phyloP scores from a whole-genome alignment of 92 coral and sea anemone species.

The Umimayanthus chanpuru region DNA sequence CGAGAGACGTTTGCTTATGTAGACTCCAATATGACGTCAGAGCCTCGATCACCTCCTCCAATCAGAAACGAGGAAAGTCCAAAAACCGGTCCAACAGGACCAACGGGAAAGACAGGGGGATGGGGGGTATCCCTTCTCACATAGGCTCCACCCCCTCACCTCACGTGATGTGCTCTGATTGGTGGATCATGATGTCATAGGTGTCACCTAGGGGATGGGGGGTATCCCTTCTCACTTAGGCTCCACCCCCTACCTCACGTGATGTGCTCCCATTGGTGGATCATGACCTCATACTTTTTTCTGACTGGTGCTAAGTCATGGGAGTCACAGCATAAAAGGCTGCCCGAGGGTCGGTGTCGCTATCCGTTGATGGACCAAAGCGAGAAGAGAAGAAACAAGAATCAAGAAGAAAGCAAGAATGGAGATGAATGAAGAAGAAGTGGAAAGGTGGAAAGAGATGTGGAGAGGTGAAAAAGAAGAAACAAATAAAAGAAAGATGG shows the following conservation, averaged over 20 bases:
- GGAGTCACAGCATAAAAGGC: background rate
- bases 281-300: background rate
- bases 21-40: too few relatives aligned
- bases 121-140: background rate
- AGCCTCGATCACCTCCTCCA: too few relatives aligned
- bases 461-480: slow-evolving; percentile 1
- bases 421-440: background rate
- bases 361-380: background rate
- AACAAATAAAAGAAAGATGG: background rate
- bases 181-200: background rate
- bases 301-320: background rate
- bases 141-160: slow-evolving; percentile 10
- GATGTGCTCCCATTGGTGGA: slow-evolving; percentile 3
- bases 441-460: background rate
- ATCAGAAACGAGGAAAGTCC: too few relatives aligned
- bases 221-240: background rate
- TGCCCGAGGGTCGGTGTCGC: background rate
- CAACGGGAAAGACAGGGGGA: background rate
- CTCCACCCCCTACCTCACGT: slow-evolving; percentile 14
- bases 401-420: background rate
- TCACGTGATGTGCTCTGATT: slow-evolving; percentile 16
- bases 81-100: too few relatives aligned
- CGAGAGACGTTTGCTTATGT: too few relatives aligned
- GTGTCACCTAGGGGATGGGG: background rate
- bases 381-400: background rate